Conservation (phyloP, 1,140 invertebrate genomes). For the Idris sp. region DNA sequence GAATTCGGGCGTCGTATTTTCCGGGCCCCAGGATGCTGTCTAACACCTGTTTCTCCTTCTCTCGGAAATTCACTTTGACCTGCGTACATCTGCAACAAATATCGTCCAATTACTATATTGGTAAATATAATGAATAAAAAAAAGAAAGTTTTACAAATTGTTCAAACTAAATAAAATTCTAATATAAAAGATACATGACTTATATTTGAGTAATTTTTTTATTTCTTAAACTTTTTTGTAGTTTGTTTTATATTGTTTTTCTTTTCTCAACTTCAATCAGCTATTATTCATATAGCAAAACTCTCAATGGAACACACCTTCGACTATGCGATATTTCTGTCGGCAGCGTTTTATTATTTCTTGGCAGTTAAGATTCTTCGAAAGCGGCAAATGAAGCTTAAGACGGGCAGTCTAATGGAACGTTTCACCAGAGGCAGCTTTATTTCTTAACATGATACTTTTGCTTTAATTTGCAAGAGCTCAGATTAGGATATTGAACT, state of each 20-base stretch:
- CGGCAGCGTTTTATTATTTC: conserved; percentile 22
- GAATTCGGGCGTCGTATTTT: conserved; percentile 93
- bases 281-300: conserved; percentile 15
- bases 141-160: too few relatives aligned
- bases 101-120: too few relatives aligned
- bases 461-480: conserved; percentile 18
- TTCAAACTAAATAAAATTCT: too few relatives aligned
- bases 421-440: conserved; percentile 14
- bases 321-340: conserved; percentile 21
- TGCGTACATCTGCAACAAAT: conserved; percentile 70
- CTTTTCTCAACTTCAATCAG: conserved; percentile 17
- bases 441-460: conserved; percentile 28
- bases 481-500: too few relatives aligned
- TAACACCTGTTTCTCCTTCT: conserved; percentile 95
- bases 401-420: conserved; percentile 21
- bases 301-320: conserved; percentile 6
- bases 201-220: too few relatives aligned
- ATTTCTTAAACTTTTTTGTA: too few relatives aligned
- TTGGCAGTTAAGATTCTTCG: conserved; percentile 4
- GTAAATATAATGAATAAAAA: too few relatives aligned
- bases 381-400: conserved; percentile 25
- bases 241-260: not conserved
- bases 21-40: conserved; percentile 94
- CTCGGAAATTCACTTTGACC: conserved; percentile 89
- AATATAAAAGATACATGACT: too few relatives aligned